A percentile compares a stretch with the other conserved stretches of the same genome.
phyloP scores from a whole-genome alignment of 1,140 invertebrate species.

The Vanessa tameamea region DNA sequence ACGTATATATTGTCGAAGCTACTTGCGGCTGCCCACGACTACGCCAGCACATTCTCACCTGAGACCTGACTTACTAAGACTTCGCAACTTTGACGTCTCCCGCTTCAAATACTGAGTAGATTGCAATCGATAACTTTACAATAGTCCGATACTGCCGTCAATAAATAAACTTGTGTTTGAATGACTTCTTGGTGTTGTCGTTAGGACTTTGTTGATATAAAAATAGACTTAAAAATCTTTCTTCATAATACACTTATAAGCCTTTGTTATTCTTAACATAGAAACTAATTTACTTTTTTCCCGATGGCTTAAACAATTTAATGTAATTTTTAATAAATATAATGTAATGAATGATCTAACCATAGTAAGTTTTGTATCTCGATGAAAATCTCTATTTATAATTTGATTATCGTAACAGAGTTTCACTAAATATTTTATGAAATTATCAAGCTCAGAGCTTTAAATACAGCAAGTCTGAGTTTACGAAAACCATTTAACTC shows the following conservation, averaged over 20 bases:
- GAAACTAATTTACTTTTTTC: too few species aligned
- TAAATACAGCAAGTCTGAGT: conserved; percentile 18
- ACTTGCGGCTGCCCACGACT: conserved; percentile 46
- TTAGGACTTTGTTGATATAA: neutral
- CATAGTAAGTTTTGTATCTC: too few species aligned
- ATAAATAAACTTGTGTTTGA: conserved; percentile 29
- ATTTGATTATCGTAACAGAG: neutral
- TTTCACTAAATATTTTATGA: conserved; percentile 23
- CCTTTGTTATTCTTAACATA: too few species aligned
- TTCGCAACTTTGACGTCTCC: conserved; percentile 70
- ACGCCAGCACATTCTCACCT: conserved; percentile 72
- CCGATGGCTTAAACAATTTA: neutral
- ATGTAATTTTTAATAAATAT: neutral
- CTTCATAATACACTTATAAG: neutral
- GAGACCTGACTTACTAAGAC: conserved; percentile 73
- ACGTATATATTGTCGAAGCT: conserved; percentile 6
- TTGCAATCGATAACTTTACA: conserved; percentile 58
- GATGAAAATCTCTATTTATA: conserved; percentile 2
- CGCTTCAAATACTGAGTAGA: conserved; percentile 57
- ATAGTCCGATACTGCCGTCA: conserved; percentile 38
- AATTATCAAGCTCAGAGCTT: conserved; percentile 22
- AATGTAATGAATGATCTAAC: neutral
- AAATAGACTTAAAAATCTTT: neutral
- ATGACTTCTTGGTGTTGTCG: conserved; percentile 6
- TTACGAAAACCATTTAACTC: conserved; percentile 34